Percentiles rank a stretch among this genome's conserved stretches.
These are phyloP conservation scores for Spinibarbus caldwelli DNA, from an alignment of 2,797 vertebrate species.

Conservation along the genomic window DNA sequence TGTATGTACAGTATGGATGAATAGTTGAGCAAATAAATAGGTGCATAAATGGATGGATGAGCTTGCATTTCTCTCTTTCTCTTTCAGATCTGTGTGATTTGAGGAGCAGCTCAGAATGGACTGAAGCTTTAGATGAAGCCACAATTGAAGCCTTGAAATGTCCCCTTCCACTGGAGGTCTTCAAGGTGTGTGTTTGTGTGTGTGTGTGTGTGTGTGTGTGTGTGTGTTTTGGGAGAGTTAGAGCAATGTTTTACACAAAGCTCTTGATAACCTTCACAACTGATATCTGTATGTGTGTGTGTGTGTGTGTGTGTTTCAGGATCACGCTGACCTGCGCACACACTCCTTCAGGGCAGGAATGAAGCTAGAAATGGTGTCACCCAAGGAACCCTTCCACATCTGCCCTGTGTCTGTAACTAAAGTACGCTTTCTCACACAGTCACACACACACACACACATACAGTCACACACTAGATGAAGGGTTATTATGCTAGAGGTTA, in stretches of 20 bases:
- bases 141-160: constrained; percentile 78
- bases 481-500: constrained; percentile 17
- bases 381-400: constrained; percentile 84
- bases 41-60: background rate
- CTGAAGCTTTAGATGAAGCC: constrained; percentile 84
- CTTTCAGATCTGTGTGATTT: constrained; percentile 82
- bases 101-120: constrained; percentile 86
- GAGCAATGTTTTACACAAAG: background rate
- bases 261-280: constrained; percentile 13
- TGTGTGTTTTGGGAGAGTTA: constrained; percentile 18
- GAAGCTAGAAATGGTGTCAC: constrained; percentile 93
- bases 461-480: constrained; percentile 2
- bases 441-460: background rate
- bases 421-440: constrained; percentile 74
- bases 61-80: background rate
- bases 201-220: too few relatives aligned
- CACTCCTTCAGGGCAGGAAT: constrained; percentile 90
- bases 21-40: background rate
- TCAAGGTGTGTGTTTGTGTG: too few relatives aligned
- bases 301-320: constrained; percentile 75
- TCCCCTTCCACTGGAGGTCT: constrained; percentile 94
- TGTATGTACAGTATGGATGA: too few relatives aligned
- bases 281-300: too few relatives aligned
- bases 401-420: constrained; percentile 94
- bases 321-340: constrained; percentile 88